Evolutionary conservation across 1,140 invertebrate species (phyloP), one percentile per base, ranked within the genome.

Genomic region (Tetraneura akinire): DNA sequence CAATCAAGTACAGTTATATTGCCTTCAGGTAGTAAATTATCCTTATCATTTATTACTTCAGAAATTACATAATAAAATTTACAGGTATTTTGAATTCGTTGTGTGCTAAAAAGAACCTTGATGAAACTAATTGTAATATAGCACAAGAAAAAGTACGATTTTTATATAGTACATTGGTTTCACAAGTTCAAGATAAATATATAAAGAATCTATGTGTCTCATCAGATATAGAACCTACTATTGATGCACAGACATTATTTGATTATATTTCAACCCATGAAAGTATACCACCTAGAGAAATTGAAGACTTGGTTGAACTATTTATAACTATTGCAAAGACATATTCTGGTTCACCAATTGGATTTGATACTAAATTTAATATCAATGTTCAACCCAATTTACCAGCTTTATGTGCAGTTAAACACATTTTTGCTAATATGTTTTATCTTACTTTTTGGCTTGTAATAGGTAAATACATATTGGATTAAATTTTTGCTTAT

Each of bases 271-370:
- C 55, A 26, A 62, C 74, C 3, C 55, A 47, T 78, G 74, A 78
- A 78, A 78, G 16, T 45, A 47, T 78, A 45, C 23, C 74, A 60
- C 23, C 53, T 0, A 37, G 74, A 16, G 74, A 78, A 29, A 18
- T 78, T 13, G 74, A 78, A 78, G 74, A 78, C 45, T 62, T 78
- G 32, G 10, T 78, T 45, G 74, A 62, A 78, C 42, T 78, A 53
- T 78, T 78, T 60, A 78, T 47, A 45, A 78, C 21, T 16, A 78
- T 78, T 45, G 74, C 74, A 29, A 78, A 78, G 60, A 78, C 74
- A 3, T 60, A 78, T 62, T 45, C 32, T 47, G 74, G 62, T 9
- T 78, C 74, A 4, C 74, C 55, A 0, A 78, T 78, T 78, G 74
- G 74, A 26, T 78, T 62, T 47, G 74, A 78, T 26, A 62, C 21